Conservation (phyloP, 2,888 invertebrate species). For the Melinaea menophilus region DNA sequence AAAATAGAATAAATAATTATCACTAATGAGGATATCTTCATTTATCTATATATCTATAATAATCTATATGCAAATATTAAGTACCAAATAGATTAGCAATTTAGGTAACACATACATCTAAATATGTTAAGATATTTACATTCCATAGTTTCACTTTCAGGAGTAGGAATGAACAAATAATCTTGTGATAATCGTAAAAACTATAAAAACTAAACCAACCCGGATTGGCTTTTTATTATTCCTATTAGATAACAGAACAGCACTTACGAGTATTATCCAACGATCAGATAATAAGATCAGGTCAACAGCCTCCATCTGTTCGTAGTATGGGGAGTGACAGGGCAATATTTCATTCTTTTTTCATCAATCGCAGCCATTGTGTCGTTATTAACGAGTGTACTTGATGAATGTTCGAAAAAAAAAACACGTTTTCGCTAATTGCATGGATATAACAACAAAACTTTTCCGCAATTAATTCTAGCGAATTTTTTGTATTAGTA, state of each 20-base stretch:
- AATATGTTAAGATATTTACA: too few relatives aligned
- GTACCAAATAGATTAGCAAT: too few relatives aligned
- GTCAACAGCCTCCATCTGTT: conserved; percentile 28
- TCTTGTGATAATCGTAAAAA: too few relatives aligned
- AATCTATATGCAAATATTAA: too few relatives aligned
- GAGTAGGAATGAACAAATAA: too few relatives aligned
- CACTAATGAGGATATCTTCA: too few relatives aligned
- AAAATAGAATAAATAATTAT: too few relatives aligned
- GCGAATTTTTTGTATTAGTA: too few relatives aligned
- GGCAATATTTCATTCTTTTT: conserved; percentile 44
- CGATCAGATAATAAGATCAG: conserved; percentile 35
- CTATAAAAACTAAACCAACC: neutral
- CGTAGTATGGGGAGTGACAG: conserved; percentile 41
- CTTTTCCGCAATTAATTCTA: too few relatives aligned
- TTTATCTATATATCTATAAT: too few relatives aligned
- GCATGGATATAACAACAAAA: neutral
- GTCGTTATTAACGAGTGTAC: conserved; percentile 37
- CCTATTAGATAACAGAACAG: conserved; percentile 25
- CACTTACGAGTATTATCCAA: conserved; percentile 32
- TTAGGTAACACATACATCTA: too few relatives aligned
- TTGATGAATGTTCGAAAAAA: conserved; percentile 39
- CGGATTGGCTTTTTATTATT: conserved; percentile 21
- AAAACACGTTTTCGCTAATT: conserved; percentile 26
- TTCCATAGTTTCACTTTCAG: too few relatives aligned
- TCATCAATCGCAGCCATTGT: conserved; percentile 32